Evolutionary conservation across 2,797 vertebrate species (phyloP).

Genomic region (Spinibarbus caldwelli): DNA sequence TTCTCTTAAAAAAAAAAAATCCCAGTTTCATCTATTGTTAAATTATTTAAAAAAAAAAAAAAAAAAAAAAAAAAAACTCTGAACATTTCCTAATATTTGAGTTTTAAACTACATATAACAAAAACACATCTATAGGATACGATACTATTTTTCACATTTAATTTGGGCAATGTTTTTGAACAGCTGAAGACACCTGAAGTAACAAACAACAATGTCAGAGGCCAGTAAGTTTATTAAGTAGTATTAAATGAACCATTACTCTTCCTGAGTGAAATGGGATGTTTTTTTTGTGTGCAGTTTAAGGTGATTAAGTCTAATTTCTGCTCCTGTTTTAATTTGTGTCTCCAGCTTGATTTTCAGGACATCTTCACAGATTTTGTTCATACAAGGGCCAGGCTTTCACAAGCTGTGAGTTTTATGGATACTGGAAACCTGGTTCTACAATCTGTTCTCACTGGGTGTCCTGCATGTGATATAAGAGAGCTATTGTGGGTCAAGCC

Average conservation of each 20-base stretch:
- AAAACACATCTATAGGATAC: neutral
- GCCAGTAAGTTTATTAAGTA: neutral
- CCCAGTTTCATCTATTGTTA: no score
- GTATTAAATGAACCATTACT: constrained; percentile 11
- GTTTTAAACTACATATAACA: neutral
- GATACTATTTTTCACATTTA: neutral
- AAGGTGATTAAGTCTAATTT: constrained; percentile 7
- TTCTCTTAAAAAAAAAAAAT: constrained; percentile 8
- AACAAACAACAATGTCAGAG: constrained; percentile 13
- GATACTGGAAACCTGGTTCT: constrained; percentile 35
- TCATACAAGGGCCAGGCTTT: neutral
- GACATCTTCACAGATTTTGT: neutral
- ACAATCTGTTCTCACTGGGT: constrained; percentile 50
- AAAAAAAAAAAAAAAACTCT: no score
- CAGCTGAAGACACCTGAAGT: neutral
- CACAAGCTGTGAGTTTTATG: constrained; percentile 46
- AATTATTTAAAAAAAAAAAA: neutral
- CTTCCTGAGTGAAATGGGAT: neutral
- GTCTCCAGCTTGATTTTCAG: neutral
- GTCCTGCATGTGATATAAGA: constrained; percentile 53
- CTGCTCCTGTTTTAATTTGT: constrained; percentile 4
- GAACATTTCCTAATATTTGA: no score
- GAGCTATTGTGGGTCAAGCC: constrained; percentile 57
- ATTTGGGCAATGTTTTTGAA: neutral
- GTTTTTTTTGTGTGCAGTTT: constrained; percentile 16